Conservation (phyloP, 1,140 invertebrate genomes). For the Mercenaria mercenaria region DNA sequence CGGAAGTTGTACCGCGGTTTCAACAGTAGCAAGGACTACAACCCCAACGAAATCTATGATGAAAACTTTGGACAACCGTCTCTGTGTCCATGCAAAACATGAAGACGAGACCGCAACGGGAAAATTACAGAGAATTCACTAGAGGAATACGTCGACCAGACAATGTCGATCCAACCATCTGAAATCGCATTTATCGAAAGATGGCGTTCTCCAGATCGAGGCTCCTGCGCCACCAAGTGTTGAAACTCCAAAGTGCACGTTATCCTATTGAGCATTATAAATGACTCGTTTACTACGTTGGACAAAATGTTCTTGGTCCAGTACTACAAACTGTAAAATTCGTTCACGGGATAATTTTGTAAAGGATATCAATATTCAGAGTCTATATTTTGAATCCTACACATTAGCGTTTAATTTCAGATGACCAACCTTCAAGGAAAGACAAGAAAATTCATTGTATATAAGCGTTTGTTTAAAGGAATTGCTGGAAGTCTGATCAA, state of each 20-base stretch:
- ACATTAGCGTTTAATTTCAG: too few species aligned
- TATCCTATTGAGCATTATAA: too few species aligned
- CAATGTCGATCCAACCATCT: slow-evolving; percentile 67
- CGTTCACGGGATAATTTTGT: too few species aligned
- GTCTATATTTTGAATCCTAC: too few species aligned
- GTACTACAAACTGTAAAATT: too few species aligned
- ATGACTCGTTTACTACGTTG: too few species aligned
- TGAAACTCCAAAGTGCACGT: slow-evolving; percentile 31
- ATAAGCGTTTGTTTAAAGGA: too few species aligned
- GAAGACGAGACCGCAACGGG: slow-evolving; percentile 25
- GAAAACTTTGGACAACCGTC: slow-evolving; percentile 57
- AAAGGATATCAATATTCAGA: too few species aligned
- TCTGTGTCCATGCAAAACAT: slow-evolving; percentile 69
- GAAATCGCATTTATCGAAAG: slow-evolving; percentile 70
- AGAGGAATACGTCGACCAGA: slow-evolving; percentile 67
- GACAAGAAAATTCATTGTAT: too few species aligned
- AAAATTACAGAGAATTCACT: slow-evolving; percentile 70
- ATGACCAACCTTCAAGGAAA: too few species aligned
- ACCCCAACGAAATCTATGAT: slow-evolving; percentile 73
- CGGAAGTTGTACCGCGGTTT: slow-evolving; percentile 68
- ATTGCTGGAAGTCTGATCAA: too few species aligned
- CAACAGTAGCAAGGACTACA: slow-evolving; percentile 71
- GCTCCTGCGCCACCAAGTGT: slow-evolving; percentile 67
- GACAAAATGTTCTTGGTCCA: too few species aligned
- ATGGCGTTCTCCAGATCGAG: slow-evolving; percentile 75